phyloP scores from a whole-genome alignment of 2,888 invertebrate genomes.

The Chydorus sphaericus region DNA sequence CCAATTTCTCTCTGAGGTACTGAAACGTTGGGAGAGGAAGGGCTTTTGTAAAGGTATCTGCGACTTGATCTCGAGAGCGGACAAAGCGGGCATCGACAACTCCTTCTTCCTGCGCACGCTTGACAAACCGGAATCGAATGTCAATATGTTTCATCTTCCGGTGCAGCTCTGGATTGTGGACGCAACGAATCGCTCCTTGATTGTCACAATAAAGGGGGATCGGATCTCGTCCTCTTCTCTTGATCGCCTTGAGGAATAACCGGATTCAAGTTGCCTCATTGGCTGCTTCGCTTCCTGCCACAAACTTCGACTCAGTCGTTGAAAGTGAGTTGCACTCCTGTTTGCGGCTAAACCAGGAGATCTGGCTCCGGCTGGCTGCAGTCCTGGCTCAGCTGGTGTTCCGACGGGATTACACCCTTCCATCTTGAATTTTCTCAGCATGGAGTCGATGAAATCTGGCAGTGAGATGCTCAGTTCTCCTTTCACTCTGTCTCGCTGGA shows the following conservation, averaged over 20 bases:
- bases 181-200: not conserved
- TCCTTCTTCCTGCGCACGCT: not conserved
- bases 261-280: too few species aligned
- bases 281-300: too few species aligned
- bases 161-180: not conserved
- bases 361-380: too few species aligned
- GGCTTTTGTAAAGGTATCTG: not conserved
- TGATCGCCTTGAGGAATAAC: too few species aligned
- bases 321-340: too few species aligned
- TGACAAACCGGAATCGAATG: not conserved
- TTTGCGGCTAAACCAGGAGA: too few species aligned
- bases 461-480: not conserved
- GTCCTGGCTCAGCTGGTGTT: not conserved
- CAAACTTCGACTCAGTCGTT: too few species aligned
- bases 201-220: not conserved
- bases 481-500: not conserved
- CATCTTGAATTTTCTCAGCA: not conserved
- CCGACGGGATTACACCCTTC: not conserved
- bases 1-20: too few species aligned
- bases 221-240: not conserved
- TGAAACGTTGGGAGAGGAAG: too few species aligned
- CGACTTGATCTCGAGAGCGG: not conserved
- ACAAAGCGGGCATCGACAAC: not conserved
- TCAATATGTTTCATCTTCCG: not conserved
- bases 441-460: not conserved